Percentiles rank a stretch among this genome's conserved stretches.
phyloP scores from a whole-genome alignment of 2,888 invertebrate species.

The Limulus polyphemus region DNA sequence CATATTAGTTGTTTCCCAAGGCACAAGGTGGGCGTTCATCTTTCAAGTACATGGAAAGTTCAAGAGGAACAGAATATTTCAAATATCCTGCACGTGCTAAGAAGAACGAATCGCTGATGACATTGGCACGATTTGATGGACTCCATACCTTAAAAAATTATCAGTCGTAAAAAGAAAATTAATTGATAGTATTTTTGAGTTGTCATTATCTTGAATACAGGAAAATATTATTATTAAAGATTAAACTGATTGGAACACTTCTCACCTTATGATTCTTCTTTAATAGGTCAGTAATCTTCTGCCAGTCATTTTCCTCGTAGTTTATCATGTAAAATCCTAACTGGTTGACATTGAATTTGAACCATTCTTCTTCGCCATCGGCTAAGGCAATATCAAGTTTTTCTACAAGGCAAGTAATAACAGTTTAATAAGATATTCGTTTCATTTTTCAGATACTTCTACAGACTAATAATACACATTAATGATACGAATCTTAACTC shows the following conservation, averaged over 20 bases:
- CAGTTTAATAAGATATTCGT: too few species aligned
- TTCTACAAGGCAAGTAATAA: neutral
- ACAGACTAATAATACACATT: too few species aligned
- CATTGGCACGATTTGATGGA: conserved; percentile 11
- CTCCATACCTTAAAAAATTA: too few species aligned
- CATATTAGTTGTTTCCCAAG: conserved; percentile 13
- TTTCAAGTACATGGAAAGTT: conserved; percentile 14
- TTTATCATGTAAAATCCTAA: conserved; percentile 20
- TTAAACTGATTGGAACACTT: neutral
- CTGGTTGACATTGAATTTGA: conserved; percentile 15
- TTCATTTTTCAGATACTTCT: too few species aligned
- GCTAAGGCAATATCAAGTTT: neutral
- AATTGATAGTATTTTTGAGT: neutral
- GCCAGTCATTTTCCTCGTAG: conserved; percentile 13
- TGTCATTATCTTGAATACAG: neutral
- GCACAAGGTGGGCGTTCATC: conserved; percentile 9
- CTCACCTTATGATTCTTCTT: conserved; percentile 10
- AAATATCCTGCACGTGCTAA: conserved; percentile 13
- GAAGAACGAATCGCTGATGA: conserved; percentile 18
- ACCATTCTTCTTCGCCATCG: conserved; percentile 1
- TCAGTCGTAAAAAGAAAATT: too few species aligned
- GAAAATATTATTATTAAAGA: neutral
- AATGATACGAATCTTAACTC: too few species aligned
- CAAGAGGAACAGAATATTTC: conserved; percentile 12
- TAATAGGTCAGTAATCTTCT: conserved; percentile 3